Evolutionary conservation across 2,113 vertebrate species (phyloP).

Genomic region (Aldabrachelys gigantea): DNA sequence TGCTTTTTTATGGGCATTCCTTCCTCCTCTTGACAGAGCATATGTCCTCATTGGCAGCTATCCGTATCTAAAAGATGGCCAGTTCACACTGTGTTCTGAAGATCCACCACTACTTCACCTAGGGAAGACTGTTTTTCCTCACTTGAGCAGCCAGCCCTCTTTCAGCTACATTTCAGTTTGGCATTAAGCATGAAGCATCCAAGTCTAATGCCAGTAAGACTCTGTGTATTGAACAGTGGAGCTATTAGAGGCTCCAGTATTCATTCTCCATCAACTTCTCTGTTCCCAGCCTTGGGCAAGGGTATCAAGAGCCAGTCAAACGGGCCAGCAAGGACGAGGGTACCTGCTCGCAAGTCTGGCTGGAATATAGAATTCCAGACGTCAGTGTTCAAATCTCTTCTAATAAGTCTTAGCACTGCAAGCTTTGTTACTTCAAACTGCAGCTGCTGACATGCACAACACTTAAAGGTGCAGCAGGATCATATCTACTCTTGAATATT

Average conservation of each 20-base stretch:
- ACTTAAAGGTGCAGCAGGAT: background rate
- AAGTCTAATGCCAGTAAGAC: background rate
- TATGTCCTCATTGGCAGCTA: background rate
- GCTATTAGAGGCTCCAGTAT: background rate
- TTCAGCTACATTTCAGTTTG: background rate
- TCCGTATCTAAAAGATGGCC: background rate
- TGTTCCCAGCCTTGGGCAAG: background rate
- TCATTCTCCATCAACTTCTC: background rate
- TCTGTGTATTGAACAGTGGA: background rate
- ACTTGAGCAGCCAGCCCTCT: background rate
- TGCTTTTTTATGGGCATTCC: background rate
- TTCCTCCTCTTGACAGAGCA: background rate
- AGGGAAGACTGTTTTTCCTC: background rate
- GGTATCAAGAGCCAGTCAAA: background rate
- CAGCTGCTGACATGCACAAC: background rate
- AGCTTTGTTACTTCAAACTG: background rate
- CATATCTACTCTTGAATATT: slow-evolving; percentile 49
- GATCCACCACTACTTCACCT: background rate
- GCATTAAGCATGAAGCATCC: background rate
- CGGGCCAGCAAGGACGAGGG: background rate
- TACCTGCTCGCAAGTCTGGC: background rate
- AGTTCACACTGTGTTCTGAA: background rate
- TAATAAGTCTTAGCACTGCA: background rate
- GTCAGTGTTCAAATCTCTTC: background rate
- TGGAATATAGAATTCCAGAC: background rate